phyloP scores from a whole-genome alignment of 2,888 invertebrate species.

The Abrostola tripartita region DNA sequence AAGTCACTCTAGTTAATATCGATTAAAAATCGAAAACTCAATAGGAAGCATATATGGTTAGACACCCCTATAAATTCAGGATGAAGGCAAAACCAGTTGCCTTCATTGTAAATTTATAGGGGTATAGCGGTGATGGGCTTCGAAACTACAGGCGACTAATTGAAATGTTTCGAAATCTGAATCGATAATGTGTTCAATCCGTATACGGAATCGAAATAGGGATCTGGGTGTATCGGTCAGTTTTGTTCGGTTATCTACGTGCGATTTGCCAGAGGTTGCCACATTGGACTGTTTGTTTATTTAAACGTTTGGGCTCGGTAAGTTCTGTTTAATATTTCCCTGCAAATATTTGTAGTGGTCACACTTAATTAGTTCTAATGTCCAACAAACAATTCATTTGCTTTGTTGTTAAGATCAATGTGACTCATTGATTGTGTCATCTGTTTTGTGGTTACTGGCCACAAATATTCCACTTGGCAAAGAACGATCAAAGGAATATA shows the following conservation, averaged over 20 bases:
- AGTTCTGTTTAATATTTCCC: background rate
- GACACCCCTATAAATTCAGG: slow-evolving; percentile 2
- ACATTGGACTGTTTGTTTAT: background rate
- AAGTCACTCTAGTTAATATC: background rate
- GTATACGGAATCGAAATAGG: slow-evolving; percentile 19
- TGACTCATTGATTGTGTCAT: background rate
- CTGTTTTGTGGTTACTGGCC: slow-evolving; percentile 24
- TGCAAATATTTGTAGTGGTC: background rate
- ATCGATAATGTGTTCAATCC: slow-evolving; percentile 59
- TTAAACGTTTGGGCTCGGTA: slow-evolving; percentile 5
- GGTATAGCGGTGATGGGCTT: slow-evolving; percentile 4
- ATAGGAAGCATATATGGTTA: background rate
- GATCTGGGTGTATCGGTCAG: slow-evolving; percentile 12
- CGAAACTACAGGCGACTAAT: slow-evolving; percentile 41
- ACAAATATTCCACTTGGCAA: slow-evolving; percentile 24
- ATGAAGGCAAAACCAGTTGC: slow-evolving; percentile 10
- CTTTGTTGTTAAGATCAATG: no score
- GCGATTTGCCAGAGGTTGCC: background rate
- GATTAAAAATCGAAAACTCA: background rate
- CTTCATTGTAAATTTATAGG: slow-evolving; percentile 40
- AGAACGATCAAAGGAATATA: no score
- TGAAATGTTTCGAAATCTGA: slow-evolving; percentile 65
- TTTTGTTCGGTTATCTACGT: slow-evolving; percentile 7
- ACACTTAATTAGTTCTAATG: background rate
- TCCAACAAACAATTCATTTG: no score